A percentile compares a stretch with the other conserved stretches of the same genome.
These are phyloP conservation scores for Cryptus armator DNA, from an alignment of 2,888 invertebrate genomes.

Conservation along the genomic window DNA sequence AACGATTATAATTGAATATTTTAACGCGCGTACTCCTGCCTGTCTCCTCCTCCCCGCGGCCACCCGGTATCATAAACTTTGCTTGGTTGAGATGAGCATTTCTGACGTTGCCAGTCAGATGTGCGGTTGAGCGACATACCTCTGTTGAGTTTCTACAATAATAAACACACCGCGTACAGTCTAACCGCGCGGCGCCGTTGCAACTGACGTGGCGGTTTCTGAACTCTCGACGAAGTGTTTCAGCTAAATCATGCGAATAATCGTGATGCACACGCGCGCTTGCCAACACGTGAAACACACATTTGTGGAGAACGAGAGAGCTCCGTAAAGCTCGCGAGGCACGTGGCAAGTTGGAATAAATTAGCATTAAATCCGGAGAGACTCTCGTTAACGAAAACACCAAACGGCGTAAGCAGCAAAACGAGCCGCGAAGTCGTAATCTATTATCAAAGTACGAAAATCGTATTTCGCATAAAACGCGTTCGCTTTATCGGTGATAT, in stretches of 20 bases:
- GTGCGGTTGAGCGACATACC: slow-evolving; percentile 20
- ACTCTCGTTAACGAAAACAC: slow-evolving; percentile 24
- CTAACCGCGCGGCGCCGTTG: not conserved
- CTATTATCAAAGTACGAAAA: not conserved
- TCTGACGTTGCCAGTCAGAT: not conserved
- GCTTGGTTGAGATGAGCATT: slow-evolving; percentile 6
- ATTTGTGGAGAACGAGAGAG: not conserved
- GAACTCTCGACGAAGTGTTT: slow-evolving; percentile 39
- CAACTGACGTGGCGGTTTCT: slow-evolving; percentile 21
- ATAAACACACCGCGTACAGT: slow-evolving; percentile 11
- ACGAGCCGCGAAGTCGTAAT: not conserved
- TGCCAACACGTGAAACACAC: too few relatives aligned
- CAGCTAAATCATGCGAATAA: slow-evolving; percentile 44
- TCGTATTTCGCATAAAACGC: not conserved
- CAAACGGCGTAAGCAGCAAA: slow-evolving; percentile 26
- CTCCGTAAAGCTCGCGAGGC: not conserved
- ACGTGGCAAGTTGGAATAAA: slow-evolving; percentile 42
- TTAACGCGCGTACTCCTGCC: not conserved
- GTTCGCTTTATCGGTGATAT: not conserved
- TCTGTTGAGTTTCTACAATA: slow-evolving; percentile 19
- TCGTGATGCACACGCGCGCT: not conserved
- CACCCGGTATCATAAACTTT: slow-evolving; percentile 4
- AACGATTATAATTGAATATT: slow-evolving; percentile 3
- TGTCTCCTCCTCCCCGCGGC: not conserved
- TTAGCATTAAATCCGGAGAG: slow-evolving; percentile 45